Evolutionary conservation across 2,113 vertebrate genomes (phyloP), one percentile per base, ranked within the genome.

Genomic region (Ceratotherium simum): DNA sequence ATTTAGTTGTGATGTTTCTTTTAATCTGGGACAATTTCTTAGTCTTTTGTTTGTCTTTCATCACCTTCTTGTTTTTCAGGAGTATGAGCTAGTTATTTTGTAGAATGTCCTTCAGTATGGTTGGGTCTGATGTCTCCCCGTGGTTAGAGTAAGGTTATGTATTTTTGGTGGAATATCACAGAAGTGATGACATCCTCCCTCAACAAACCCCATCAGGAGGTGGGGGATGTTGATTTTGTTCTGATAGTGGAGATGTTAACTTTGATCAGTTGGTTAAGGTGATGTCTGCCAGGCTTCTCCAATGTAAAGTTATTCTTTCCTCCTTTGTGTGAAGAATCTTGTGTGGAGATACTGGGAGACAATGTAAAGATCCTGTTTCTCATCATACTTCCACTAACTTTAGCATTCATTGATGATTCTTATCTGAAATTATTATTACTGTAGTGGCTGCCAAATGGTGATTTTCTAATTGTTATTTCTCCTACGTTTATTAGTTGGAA

Each of bases 1-100:
- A 23, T 87, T 84, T 76, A 78, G 33, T 31, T 69, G 17, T 7
- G 33, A 16, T 31, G 42, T 88, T 60, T 79, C 48, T 87, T 62
- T 65, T 8, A 56, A 60, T 54, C 21, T 78, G 65, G 27, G 31
- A 56, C 36, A 31, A 7, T 79, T 84, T 31, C 27, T 56, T 78
- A 17, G n/a, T 46, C 54, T 82, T 90, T 56, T 25, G 16, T 87
- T 21, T 72, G 36, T 60, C 65, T 89, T 88, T 56, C 5, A 7
- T 75, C 56, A 72, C 62, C 65, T 90, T 92, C 10, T 29, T 86
- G n/a, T 29, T 75, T 92, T 58, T 92, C 36, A 96, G 60, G 27
- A 42, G 10, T 20, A 36, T 69, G 73, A 81, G 16, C 54, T 78
- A 29, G 23, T 54, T 72, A 25, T 42, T 91, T 82, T 78, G 21